Evolutionary conservation across 2,888 invertebrate genomes (phyloP), one percentile per base, ranked within the genome.

Genomic region (Aphodius granarius): DNA sequence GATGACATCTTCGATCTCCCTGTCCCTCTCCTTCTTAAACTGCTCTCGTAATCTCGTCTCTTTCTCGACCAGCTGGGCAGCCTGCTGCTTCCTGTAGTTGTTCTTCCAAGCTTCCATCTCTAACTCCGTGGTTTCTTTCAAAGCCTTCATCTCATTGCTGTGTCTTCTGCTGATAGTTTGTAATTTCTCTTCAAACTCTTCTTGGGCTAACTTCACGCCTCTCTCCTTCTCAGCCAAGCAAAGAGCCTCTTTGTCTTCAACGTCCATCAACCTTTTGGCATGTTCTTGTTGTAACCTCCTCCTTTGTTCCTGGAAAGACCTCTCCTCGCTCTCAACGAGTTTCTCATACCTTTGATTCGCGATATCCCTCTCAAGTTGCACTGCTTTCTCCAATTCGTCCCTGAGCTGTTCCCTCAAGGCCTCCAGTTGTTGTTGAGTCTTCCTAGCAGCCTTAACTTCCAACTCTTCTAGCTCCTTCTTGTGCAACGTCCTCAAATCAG

Each of bases 1-100:
- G 71, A 94, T 93, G 0, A 92, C 92, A 16, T 90, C 87, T 84
- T 95, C 95, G 73, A 95, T 94, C 87, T 95, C 95, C 70, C 89
- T 91, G 86, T 96, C 95, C 75, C 95, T 87, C 83, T 95, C 95
- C 72, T 89, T 89, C 84, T 92, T 91, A 83, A 91, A 92, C 79
- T 93, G 91, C 22, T 94, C 92, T 1, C 92, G 86, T 81, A 95
- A 91, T 80, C 90, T 89, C 75, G 89, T 88, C 86, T 94, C 94
- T 82, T 91, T 92, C 83, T 92, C 92, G 75, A 91, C 90, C 73
- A 94, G 86, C 9, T 90, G 84, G 22, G 89, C 79, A 17, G 89
- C 89, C 81, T 92, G 92, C 78, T 93, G 91, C 75, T 90, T 90
- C 81, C 90, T 90, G 80, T 89, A 91, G 73, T 91, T 91, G 73